Evolutionary conservation across 2,113 vertebrate genomes (phyloP).

Genomic region (Ptilonorhynchus violaceus): DNA sequence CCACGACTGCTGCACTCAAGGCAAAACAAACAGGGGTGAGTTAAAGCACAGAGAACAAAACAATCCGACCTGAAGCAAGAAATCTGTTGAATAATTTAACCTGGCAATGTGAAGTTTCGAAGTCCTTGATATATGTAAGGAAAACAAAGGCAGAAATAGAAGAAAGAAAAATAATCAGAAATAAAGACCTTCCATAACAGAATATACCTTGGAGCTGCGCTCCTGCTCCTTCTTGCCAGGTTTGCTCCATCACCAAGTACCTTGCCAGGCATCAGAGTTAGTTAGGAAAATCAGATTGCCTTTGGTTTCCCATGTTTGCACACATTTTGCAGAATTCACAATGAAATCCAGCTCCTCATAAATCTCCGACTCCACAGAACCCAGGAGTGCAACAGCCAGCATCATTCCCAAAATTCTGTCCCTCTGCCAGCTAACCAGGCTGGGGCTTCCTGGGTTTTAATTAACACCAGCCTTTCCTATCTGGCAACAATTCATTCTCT

Average conservation of each 20-base stretch:
- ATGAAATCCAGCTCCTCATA: background rate
- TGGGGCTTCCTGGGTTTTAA: background rate
- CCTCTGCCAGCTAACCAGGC: background rate
- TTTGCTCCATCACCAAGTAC: background rate
- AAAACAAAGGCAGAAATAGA: background rate
- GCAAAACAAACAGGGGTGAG: background rate
- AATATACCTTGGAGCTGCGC: background rate
- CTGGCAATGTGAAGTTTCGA: background rate
- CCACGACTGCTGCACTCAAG: background rate
- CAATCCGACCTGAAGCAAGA: conserved; percentile 12
- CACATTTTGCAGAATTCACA: background rate
- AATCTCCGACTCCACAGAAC: background rate
- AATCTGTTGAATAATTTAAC: conserved; percentile 58
- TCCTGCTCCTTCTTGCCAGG: background rate
- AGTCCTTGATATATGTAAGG: background rate
- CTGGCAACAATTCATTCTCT: background rate
- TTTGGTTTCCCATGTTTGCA: background rate
- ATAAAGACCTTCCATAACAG: background rate
- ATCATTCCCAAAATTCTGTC: background rate
- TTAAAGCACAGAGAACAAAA: background rate
- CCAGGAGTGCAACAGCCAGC: background rate
- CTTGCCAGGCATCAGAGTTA: background rate
- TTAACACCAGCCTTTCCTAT: background rate
- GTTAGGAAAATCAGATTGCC: background rate
- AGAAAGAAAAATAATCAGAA: background rate